Base-by-base conservation (phyloP, 2,797 vertebrate species). In the Australoheros facetus region DNA sequence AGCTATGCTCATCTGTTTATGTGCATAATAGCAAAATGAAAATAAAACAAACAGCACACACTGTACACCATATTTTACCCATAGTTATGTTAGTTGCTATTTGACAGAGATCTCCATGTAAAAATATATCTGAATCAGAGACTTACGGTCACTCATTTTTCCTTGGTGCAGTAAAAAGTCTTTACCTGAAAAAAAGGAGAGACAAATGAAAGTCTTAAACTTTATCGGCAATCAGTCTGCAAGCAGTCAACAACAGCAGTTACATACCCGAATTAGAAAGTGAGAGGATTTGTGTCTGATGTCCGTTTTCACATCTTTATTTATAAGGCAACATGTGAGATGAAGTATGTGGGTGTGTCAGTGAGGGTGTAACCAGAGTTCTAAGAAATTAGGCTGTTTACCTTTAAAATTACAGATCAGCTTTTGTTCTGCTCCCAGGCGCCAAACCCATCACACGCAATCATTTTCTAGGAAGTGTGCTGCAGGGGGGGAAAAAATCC, bases 131-230 rank as follows among this genome's bases (percentile, higher is more conserved):
- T 42, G 37, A 64, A 42, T 42, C 9, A 5, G 37, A 62, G 34
- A 91, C 87, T 88, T 80, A 92, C 90, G 0, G 0, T 58, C 45
- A 59, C 71, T 56, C 92, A 92, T 94, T 56, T 86, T 92, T 37
- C 56, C 23, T 77, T 14, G 45, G 45, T 54, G 71, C 7, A 71
- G 73, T 13, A 60, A 3, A 39, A 75, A 39, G 14, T 32, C 0
- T 60, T 77, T 74, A 32, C 32, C 80, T 83, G 56, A 14, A 34
- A 51, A 14, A 8, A 10, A 37, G n/a, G 34, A 42, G 59, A 62
- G 7, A 0, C 8, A 16, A 32, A 28, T 2, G 2, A 3, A 59
- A 37, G 26, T 3, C 16, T 51, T 11, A 30, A 64, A 19, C 7
- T 14, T 42, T 39, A 23, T 2, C 9, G 16, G 23, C 30, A 57